phyloP scores from a whole-genome alignment of 2,113 vertebrate species.

The Nanorana parkeri region DNA sequence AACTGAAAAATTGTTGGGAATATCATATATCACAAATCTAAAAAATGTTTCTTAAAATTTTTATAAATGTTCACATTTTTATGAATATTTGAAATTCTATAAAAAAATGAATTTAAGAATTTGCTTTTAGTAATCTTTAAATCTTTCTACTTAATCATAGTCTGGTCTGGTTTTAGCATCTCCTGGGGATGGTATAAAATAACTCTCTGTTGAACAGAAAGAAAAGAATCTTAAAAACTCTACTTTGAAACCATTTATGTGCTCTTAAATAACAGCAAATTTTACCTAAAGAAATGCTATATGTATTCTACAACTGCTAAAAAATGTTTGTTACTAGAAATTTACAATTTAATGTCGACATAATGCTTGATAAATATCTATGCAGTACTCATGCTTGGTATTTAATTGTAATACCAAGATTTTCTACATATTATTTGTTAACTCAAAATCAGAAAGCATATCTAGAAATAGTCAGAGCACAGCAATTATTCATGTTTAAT shows the following conservation, averaged over 20 bases:
- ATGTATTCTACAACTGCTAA: neutral
- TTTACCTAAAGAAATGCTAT: neutral
- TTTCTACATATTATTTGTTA: neutral
- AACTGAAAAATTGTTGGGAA: no score
- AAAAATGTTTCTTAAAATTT: no score
- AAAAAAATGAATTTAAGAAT: constrained; percentile 26
- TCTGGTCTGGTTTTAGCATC: neutral
- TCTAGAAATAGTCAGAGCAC: neutral
- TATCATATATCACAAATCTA: no score
- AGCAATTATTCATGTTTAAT: neutral
- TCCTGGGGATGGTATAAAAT: constrained; percentile 30
- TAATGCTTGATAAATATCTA: neutral
- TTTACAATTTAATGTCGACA: neutral
- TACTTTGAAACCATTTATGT: constrained; percentile 12
- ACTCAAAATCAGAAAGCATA: neutral
- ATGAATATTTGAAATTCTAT: constrained; percentile 15
- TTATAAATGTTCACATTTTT: no score
- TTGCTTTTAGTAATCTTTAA: constrained; percentile 21
- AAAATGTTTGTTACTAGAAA: neutral
- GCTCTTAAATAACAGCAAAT: constrained; percentile 23
- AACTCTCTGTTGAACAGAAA: neutral
- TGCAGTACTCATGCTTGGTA: neutral
- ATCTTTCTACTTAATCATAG: constrained; percentile 29
- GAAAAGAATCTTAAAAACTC: constrained; percentile 8
- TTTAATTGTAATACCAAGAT: neutral